A percentile compares a stretch with the other conserved stretches of the same genome.
These are phyloP conservation scores for Ophraella communa DNA, from an alignment of 2,888 invertebrate species.

Conservation along the genomic window DNA sequence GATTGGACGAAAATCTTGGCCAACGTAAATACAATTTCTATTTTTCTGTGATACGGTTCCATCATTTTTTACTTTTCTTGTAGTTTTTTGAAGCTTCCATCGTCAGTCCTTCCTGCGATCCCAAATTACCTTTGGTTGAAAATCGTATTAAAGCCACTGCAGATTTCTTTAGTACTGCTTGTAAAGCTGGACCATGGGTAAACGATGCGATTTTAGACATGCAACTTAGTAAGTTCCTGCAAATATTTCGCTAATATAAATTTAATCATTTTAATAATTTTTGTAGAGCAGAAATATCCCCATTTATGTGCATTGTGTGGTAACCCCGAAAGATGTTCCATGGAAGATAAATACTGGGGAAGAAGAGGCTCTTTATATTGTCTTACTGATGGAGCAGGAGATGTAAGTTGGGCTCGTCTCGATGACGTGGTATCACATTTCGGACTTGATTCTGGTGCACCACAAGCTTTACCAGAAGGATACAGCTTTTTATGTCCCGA, in stretches of 20 bases:
- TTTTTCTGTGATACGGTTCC: not conserved
- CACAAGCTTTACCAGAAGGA: constrained; percentile 58
- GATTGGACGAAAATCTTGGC: constrained; percentile 80
- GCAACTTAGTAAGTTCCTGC: constrained; percentile 67
- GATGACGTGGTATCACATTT: constrained; percentile 74
- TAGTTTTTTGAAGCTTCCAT: constrained; percentile 78
- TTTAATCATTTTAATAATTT: not conserved
- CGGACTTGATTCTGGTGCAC: constrained; percentile 61
- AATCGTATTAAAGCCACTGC: constrained; percentile 78
- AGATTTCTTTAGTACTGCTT: constrained; percentile 78
- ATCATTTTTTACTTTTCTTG: constrained; percentile 42
- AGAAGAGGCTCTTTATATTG: constrained; percentile 82
- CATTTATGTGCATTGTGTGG: constrained; percentile 78
- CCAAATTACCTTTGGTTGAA: constrained; percentile 72
- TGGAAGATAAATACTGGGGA: constrained; percentile 82
- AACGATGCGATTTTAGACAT: constrained; percentile 69
- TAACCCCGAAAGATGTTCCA: constrained; percentile 66
- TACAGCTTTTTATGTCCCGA: constrained; percentile 80
- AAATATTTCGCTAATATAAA: not conserved
- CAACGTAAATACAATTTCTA: constrained; percentile 64
- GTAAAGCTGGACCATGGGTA: constrained; percentile 87
- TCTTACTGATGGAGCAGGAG: constrained; percentile 77
- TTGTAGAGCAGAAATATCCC: constrained; percentile 68
- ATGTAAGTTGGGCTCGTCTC: constrained; percentile 81
- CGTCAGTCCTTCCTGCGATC: constrained; percentile 75